A percentile compares a stretch with the other conserved stretches of the same genome.
Evolutionary conservation across 2,888 invertebrate genomes (phyloP).

Genomic region (Platycnemis pennipes): DNA sequence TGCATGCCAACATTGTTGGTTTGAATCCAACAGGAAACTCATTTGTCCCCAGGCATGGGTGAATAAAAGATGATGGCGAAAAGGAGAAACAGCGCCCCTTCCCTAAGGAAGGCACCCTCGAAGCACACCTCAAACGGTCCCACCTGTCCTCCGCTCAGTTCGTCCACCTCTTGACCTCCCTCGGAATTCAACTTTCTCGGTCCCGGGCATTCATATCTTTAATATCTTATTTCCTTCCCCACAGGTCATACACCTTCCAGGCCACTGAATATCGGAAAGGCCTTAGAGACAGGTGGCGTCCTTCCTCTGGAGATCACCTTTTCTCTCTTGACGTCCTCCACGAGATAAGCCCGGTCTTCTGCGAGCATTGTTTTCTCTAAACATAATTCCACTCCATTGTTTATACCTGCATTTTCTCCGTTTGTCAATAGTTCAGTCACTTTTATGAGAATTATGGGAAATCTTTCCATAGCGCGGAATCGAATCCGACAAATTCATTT

Average conservation of each 20-base stretch:
- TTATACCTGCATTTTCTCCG: too few species aligned
- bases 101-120: neutral
- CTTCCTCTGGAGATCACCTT: neutral
- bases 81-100: neutral
- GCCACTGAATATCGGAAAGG: neutral
- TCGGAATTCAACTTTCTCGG: slow-evolving; percentile 19
- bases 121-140: neutral
- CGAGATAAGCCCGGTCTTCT: neutral
- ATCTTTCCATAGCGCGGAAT: too few species aligned
- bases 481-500: too few species aligned
- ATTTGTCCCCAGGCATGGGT: neutral
- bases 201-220: neutral
- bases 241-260: neutral
- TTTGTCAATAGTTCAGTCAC: too few species aligned
- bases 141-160: slow-evolving; percentile 17
- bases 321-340: neutral
- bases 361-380: neutral
- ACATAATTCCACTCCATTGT: too few species aligned
- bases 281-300: neutral
- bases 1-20: slow-evolving; percentile 1
- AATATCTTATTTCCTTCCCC: neutral
- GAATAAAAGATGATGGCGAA: neutral
- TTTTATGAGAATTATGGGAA: too few species aligned
- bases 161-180: slow-evolving; percentile 45
- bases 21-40: slow-evolving; percentile 54